Evolutionary conservation across 1,140 invertebrate genomes (phyloP).

Genomic region (Steinernema feltiae): DNA sequence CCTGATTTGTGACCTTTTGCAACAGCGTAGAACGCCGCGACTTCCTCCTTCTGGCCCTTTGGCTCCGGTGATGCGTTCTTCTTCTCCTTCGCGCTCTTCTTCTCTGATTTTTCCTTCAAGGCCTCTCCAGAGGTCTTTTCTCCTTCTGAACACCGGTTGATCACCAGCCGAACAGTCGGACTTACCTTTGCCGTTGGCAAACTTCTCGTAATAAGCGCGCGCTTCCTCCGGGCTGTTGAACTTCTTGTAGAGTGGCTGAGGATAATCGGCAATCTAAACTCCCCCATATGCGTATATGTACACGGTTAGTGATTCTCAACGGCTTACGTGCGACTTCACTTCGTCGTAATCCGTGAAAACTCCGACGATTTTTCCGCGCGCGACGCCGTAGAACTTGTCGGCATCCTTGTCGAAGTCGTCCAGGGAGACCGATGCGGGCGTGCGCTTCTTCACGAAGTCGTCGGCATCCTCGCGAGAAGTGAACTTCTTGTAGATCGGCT

Average conservation of each 20-base stretch:
- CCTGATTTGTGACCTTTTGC: constrained; percentile 59
- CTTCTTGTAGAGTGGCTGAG: constrained; percentile 29
- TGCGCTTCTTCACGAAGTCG: constrained; percentile 24
- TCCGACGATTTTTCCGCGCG: constrained; percentile 37
- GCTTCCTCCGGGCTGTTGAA: constrained; percentile 21
- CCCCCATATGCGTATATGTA: background rate
- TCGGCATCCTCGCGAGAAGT: constrained; percentile 29
- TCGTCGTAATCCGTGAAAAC: constrained; percentile 38
- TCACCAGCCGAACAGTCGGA: too few species aligned
- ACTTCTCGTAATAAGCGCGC: constrained; percentile 36
- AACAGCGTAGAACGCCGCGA: constrained; percentile 59
- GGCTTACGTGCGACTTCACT: constrained; percentile 37
- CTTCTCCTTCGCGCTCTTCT: background rate
- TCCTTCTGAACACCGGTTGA: too few species aligned
- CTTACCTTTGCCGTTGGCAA: constrained; percentile 33
- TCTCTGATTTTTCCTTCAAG: background rate
- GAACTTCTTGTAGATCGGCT: constrained; percentile 38
- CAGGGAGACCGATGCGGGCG: constrained; percentile 23
- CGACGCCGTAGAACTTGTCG: constrained; percentile 42
- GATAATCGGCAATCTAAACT: constrained; percentile 30
- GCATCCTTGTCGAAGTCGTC: constrained; percentile 14
- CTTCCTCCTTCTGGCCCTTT: constrained; percentile 17
- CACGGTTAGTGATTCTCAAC: too few species aligned
- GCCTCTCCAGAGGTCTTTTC: background rate
- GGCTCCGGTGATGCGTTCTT: constrained; percentile 12